A percentile compares a stretch with the other conserved stretches of the same genome.
Evolutionary conservation across 1,140 invertebrate species (phyloP).

Genomic region (Macrobrachium rosenbergii): DNA sequence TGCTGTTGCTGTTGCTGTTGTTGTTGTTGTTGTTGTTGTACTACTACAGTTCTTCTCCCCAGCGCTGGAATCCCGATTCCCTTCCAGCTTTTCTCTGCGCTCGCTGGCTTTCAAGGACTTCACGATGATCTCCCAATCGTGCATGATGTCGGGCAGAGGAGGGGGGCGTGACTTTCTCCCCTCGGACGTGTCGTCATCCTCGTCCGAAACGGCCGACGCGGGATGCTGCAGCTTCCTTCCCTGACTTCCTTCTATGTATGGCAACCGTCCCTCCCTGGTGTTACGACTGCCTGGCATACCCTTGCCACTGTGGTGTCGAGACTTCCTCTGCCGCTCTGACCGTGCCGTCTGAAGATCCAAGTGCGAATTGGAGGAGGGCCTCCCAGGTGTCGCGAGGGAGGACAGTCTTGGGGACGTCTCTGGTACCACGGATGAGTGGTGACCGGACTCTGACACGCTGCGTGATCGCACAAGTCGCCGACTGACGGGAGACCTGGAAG

Average conservation of each 20-base stretch:
- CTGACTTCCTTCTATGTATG: constrained; percentile 32
- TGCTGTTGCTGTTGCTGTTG: too few species aligned
- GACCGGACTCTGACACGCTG: constrained; percentile 53
- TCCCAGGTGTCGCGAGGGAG: constrained; percentile 38
- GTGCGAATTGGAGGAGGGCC: constrained; percentile 24
- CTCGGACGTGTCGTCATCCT: constrained; percentile 34
- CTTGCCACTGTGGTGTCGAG: constrained; percentile 48
- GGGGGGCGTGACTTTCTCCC: constrained; percentile 21
- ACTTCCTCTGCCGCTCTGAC: constrained; percentile 47
- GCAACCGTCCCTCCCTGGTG: constrained; percentile 26
- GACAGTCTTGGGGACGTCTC: constrained; percentile 26
- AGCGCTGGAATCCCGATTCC: constrained; percentile 12
- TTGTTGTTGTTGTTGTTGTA: too few species aligned
- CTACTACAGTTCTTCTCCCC: constrained; percentile 19
- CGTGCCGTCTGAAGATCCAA: constrained; percentile 32
- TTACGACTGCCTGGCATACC: constrained; percentile 24
- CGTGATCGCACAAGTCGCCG: constrained; percentile 44
- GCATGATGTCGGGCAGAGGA: constrained; percentile 52
- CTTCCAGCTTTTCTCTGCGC: constrained; percentile 48
- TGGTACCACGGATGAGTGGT: constrained; percentile 8
- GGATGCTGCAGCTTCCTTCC: constrained; percentile 16
- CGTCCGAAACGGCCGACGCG: constrained; percentile 27
- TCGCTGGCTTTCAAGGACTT: constrained; percentile 55
- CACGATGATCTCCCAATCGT: constrained; percentile 58
- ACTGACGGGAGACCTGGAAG: constrained; percentile 41